Conservation (phyloP, 2,113 vertebrate genomes). For the Kryptolebias marmoratus region DNA sequence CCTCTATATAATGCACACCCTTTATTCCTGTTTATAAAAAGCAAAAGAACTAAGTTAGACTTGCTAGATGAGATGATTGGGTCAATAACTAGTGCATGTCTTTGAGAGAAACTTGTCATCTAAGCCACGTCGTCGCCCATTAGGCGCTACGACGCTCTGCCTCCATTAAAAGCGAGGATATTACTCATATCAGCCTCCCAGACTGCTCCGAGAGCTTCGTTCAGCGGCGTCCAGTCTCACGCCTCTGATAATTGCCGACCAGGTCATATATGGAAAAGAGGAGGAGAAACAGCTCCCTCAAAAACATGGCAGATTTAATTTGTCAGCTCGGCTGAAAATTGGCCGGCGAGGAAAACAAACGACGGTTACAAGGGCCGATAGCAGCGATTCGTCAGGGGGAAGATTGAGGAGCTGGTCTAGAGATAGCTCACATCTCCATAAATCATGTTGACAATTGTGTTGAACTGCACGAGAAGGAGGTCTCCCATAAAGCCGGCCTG, state of each 20-base stretch:
- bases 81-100: slow-evolving; percentile 64
- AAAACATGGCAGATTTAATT: slow-evolving; percentile 69
- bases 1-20: slow-evolving; percentile 53
- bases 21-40: slow-evolving; percentile 61
- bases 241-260: slow-evolving; percentile 47
- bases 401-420: slow-evolving; percentile 67
- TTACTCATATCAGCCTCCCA: slow-evolving; percentile 34
- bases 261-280: slow-evolving; percentile 41
- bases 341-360: slow-evolving; percentile 60
- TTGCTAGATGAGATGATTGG: slow-evolving; percentile 58
- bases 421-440: slow-evolving; percentile 77
- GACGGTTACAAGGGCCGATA: slow-evolving; percentile 46
- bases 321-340: slow-evolving; percentile 63
- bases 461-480: slow-evolving; percentile 65
- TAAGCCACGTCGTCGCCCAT: slow-evolving; percentile 53
- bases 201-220: slow-evolving; percentile 34
- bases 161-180: slow-evolving; percentile 49
- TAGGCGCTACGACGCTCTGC: slow-evolving; percentile 50
- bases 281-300: slow-evolving; percentile 42
- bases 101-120: slow-evolving; percentile 40
- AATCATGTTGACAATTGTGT: slow-evolving; percentile 78
- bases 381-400: slow-evolving; percentile 61
- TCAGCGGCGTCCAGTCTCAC: slow-evolving; percentile 32
- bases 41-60: slow-evolving; percentile 61
- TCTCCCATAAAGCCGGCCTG: slow-evolving; percentile 60